Evolutionary conservation across 2,113 vertebrate genomes (phyloP), one percentile per base, ranked within the genome.

Genomic region (Otocyon megalotis): DNA sequence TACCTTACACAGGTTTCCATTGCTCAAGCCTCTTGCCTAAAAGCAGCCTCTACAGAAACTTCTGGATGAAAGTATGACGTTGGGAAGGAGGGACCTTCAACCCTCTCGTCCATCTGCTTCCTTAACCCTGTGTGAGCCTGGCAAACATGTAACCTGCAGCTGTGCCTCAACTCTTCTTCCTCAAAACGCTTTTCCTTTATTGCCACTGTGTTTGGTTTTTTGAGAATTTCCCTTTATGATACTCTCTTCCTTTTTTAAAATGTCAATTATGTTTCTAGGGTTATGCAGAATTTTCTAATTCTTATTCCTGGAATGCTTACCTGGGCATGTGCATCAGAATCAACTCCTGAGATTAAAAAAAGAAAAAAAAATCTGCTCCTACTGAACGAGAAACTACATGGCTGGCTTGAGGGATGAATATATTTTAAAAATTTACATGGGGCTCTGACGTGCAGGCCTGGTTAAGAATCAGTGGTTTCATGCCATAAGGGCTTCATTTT

Each of bases 71-170:
- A 50, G 28, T 32, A 1, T 48, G 13, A 53, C 24, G 81, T 26
- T 8, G 12, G 43, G 60, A 56, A 50, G 26, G 13, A 17, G 50
- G 22, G 50, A 24, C 88, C 65, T 62, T 89, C 50, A 28, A 15
- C 6, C 65, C 37, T 56, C 60, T 77, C 16, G 28, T 22, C 54
- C 80, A 8, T 67, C 26, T 81, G 60, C 19, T 30, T 2, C 53
- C 56, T 22, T 30, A 26, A 35, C 72, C 89, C 11, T 20, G 87
- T 8, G 4, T 9, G 77, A 69, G 32, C 63, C 82, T 81, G 37
- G 26, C 32, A 43, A 2, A 24, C 16, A 14, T 15, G 12, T 88
- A 14, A 32, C n/a, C 5, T 0, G 0, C 3, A 14, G 35, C 80
- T 16, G 0, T 16, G 17, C 62, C 37, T 95, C 91, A 56, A 7